Base-by-base conservation (phyloP, 2,888 invertebrate species). In the Steromphala cineraria region DNA sequence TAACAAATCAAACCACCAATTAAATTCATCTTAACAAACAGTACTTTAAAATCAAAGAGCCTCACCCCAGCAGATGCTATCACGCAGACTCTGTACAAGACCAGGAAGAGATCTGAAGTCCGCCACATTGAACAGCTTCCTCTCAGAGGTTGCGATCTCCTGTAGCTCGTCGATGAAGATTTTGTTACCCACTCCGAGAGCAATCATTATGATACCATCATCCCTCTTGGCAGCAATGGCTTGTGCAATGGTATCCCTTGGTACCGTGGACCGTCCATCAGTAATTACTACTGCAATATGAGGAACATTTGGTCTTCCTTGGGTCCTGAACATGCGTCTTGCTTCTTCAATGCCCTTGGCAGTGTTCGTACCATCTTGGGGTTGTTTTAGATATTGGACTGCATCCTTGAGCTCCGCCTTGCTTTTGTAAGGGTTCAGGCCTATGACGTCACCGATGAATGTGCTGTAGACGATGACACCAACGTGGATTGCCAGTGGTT, bases 271-370 rank as follows among this genome's bases (percentile, higher is more conserved):
- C 24, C 88, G 78, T 1, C 90, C 90, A 62, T 90, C 90, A 10
- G 90, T 90, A 80, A 90, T 88, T 36, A 90, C 88, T 17, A 90
- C 86, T 17, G 86, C 87, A n/a, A 90, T 84, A 71, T 89, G 89
- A 0, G 90, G 89, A 0, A 89, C 88, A 67, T 87, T 83, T 7
- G 80, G 80, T 46, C 89, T 82, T 31, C 86, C 86, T 40, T 88
- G 87, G 10, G 67, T 78, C 0, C 74, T 77, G 77, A 89, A 87
- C 75, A 88, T 84, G 53, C 85, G 82, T n/a, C 86, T 79, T 2
- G 89, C 82, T 31, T 83, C 84, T 15, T 83, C 79, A 15, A 90
- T 83, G 21, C 89, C 90, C 7, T 81, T 79, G 0, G 89, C 90
- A 2, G 90, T 90, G 83, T 90, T 87, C 7, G 90, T 90, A 75